Evolutionary conservation across 1,140 invertebrate genomes (phyloP), one percentile per base, ranked within the genome.

Genomic region (Augochlora pura): DNA sequence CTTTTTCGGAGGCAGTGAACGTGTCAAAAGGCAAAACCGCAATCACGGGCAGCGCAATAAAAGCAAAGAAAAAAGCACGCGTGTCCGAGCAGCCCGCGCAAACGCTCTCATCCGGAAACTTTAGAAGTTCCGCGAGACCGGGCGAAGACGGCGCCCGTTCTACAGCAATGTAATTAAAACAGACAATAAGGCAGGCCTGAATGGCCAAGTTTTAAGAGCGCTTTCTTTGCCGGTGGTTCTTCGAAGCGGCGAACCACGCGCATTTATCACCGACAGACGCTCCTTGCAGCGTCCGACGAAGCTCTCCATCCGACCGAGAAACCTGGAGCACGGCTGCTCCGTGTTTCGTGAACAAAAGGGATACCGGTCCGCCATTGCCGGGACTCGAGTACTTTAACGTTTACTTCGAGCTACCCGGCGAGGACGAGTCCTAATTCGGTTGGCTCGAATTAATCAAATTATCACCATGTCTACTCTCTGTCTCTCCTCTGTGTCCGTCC

Each of bases 381-480:
- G 76, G 62, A 18, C 59, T 72, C 46, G 23, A 72, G 69, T 49
- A 39, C 76, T 52, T 78, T 65, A 69, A 78, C 76, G 76, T 78
- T 71, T 78, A 57, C 76, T 57, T 27, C 32, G 68, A 25, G 76
- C 60, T 57, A 25, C 32, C 18, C 60, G 1, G 16, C 16, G 0
- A 46, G 49, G 72, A 76, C 73, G 42, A 66, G 68, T 79, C 52
- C 62, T 73, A 74, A 86, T 81, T 81, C 67, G 69, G 81, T 83
- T 83, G 72, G 77, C 62, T 75, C 60, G 72, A 86, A 86, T 86
- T 86, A 86, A 86, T 86, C 84, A 71, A 86, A 86, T 86, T 86
- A 86, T 62, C 46, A 27, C 27, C 66, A 16, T 66, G 52, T 62
- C 70, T 68, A 57, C 18, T 23, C 16, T 21, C 49, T 52, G 16